Evolutionary conservation across 2,113 vertebrate species (phyloP), one percentile per base, ranked within the genome.

Genomic region (Tetrax tetrax): DNA sequence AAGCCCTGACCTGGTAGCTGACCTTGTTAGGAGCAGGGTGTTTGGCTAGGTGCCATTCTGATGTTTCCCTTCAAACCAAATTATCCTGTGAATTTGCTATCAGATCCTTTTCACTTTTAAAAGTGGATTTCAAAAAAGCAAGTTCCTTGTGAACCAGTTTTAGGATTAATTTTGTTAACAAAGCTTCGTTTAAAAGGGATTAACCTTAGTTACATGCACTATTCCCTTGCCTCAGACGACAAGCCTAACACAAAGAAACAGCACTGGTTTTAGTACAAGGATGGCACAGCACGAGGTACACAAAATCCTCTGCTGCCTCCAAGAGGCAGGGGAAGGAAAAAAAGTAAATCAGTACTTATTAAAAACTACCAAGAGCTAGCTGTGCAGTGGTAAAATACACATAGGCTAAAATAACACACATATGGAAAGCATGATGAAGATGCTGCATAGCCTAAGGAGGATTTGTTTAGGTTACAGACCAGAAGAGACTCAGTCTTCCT

Each of bases 161-260:
- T 41, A 72, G 33, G 57, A 71, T 82, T 76, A 95, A 81, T 60
- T 37, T 64, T 1, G 1, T 48, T 83, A 95, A 91, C 83, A 95
- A 89, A 91, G 82, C 70, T 88, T 94, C 5, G 41, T 91, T 95
- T 95, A 79, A 89, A 95, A 78, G 24, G 76, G 76, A 95, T 95
- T 93, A 90, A 83, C 85, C 29, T 72, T 45, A 87, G 69, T 81
- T 87, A 56, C 33, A 69, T 10, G 31, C 74, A 81, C 6, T 88
- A 89, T 57, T 92, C 53, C 35, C 33, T 45, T 71, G 35, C 71
- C 64, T 83, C 47, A 53, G 25, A 77, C 51, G 4, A 59, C 54
- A 93, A 69, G 17, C 43, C 57, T 53, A 87, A 83, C 24, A 75
- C 65, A 78, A 69, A 70, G 35, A 69, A 78, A 35, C 28, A 37